phyloP scores from a whole-genome alignment of 2,113 vertebrate genomes.

The Antechinus stuartii region DNA sequence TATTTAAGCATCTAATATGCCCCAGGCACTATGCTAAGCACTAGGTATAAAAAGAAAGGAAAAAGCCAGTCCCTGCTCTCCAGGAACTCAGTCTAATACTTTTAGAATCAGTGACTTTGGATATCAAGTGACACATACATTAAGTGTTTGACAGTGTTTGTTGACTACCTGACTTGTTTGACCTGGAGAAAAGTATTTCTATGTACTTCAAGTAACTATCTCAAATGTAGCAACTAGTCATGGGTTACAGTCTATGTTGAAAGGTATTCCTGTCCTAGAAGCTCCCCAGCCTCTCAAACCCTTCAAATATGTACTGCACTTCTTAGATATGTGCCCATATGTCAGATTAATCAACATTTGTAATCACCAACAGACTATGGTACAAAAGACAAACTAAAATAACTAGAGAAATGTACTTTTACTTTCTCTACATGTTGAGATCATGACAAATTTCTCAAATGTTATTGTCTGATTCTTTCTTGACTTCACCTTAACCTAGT shows the following conservation, averaged over 20 bases:
- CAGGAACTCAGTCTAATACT: not conserved
- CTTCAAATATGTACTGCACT: not conserved
- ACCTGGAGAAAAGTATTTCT: not conserved
- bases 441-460: no score
- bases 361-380: no score
- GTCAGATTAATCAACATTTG: no score
- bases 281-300: not conserved
- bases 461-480: no score
- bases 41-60: not conserved
- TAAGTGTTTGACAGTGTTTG: not conserved
- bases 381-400: no score
- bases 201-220: not conserved
- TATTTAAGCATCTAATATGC: not conserved
- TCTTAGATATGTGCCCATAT: no score
- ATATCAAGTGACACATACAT: not conserved
- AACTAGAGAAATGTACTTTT: no score
- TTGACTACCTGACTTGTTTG: not conserved
- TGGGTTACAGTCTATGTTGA: not conserved
- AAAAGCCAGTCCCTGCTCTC: not conserved
- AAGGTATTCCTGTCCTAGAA: not conserved
- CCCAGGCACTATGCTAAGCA: not conserved
- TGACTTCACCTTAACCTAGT: no score
- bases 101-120: not conserved
- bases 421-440: no score
- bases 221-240: not conserved